Conservation (phyloP, 2,113 vertebrate genomes). For the Xiphias gladius region DNA sequence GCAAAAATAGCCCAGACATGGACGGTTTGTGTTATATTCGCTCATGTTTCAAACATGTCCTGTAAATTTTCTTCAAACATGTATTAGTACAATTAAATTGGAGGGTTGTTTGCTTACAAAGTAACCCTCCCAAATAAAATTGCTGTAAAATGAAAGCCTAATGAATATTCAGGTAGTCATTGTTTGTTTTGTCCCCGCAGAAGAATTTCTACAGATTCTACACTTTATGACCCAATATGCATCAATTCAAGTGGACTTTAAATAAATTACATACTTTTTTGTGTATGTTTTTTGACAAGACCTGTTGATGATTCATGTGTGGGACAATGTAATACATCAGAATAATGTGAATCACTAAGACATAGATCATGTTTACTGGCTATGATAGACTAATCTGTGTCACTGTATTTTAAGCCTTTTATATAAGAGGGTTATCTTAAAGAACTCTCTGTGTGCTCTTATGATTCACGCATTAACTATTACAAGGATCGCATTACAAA, state of each 20-base stretch:
- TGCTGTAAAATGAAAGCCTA: background rate
- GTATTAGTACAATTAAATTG: slow-evolving; percentile 21
- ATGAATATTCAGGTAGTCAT: slow-evolving; percentile 10
- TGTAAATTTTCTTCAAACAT: slow-evolving; percentile 11
- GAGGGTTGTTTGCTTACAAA: slow-evolving; percentile 7
- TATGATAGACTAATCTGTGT: background rate
- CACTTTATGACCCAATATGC: background rate
- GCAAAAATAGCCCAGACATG: slow-evolving; percentile 38
- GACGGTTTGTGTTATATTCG: slow-evolving; percentile 13
- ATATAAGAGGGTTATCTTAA: background rate
- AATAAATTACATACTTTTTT: background rate
- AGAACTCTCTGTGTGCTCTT: background rate
- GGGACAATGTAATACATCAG: background rate
- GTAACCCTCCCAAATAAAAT: background rate
- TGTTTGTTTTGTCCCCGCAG: slow-evolving; percentile 17
- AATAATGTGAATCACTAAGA: background rate
- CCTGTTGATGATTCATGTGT: background rate
- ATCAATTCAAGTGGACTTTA: slow-evolving; percentile 5
- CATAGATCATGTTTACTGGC: background rate
- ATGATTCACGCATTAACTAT: background rate
- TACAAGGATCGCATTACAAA: background rate
- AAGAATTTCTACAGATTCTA: background rate
- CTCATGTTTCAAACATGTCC: background rate
- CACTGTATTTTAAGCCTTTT: background rate
- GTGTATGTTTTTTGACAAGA: background rate